Base-by-base conservation (phyloP, 2,113 vertebrate species). In the Terrapene triunguis region DNA sequence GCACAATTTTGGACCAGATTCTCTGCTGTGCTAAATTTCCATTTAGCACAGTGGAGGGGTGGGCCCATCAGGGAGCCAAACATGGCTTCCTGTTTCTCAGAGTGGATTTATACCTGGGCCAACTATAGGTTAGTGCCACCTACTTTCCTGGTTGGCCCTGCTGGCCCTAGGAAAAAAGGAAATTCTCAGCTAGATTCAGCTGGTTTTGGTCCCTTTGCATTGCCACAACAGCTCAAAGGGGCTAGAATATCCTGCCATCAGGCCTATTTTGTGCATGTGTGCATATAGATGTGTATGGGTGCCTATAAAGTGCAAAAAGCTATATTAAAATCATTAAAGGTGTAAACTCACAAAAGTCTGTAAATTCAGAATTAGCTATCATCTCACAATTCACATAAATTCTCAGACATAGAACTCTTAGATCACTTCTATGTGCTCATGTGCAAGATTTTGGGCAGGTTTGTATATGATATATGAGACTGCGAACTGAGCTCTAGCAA, bases 381-480 rank as follows among this genome's bases (percentile, higher is more conserved):
- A 17, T 17, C 6, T 65, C 59, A 65, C 59, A 35, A 35, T 65
- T 65, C 32, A 35, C 27, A 65, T 35, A 65, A 35, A 65, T 65
- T 32, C 32, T 35, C 59, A 65, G 6, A 65, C 32, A 35, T 14
- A 65, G 59, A 65, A 35, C 59, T 35, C 59, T 8, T 16, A 65
- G 59, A 35, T 65, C 32, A 65, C 59, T 65, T 65, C 32, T 35
- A 35, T 65, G 32, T 65, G 59, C 59, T 65, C 59, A 65, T 35
- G 14, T 35, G 7, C 6, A 65, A 65, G 59, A 65, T 35, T 65
- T 0, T 0, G 5, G 38, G 16, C 13, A 29, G 32, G 82, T 1
- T 1, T 2, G 3, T 80, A 57, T 2, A 48, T 59, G 29, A 5
- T 2, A 4, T 0, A 72, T n/a, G 82, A 35, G 13, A 48, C 51